These are phyloP conservation scores for Gastracanthus pulcherrimus DNA, from an alignment of 2,888 invertebrate species.

Conservation along the genomic window DNA sequence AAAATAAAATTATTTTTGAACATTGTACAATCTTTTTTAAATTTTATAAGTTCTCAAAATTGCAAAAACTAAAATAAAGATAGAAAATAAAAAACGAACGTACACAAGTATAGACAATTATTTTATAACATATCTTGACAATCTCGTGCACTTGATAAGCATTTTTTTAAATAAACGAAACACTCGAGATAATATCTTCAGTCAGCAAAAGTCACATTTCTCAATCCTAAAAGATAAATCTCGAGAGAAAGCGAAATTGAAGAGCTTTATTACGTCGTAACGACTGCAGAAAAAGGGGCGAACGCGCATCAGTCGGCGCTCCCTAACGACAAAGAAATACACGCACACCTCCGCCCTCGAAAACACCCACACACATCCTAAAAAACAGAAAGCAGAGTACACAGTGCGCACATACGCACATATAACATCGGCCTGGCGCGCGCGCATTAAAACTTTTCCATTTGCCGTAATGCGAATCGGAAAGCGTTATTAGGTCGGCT, in stretches of 20 bases:
- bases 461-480: slow-evolving; percentile 69
- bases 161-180: background rate
- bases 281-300: background rate
- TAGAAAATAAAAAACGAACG: too few species aligned
- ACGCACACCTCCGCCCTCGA: background rate
- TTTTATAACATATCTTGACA: too few species aligned
- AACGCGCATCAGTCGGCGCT: too few species aligned
- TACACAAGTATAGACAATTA: too few species aligned
- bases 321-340: slow-evolving; percentile 36
- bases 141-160: too few species aligned
- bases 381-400: background rate
- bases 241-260: background rate
- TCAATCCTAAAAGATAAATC: background rate
- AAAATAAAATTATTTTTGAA: too few species aligned
- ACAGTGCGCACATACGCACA: too few species aligned
- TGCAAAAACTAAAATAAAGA: too few species aligned
- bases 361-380: background rate
- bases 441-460: slow-evolving; percentile 66
- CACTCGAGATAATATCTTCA: background rate
- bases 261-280: background rate
- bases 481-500: slow-evolving; percentile 60
- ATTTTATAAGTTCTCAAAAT: too few species aligned
- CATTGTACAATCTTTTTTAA: too few species aligned
- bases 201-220: too few species aligned
- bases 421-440: too few species aligned